Evolutionary conservation across 2,113 vertebrate genomes (phyloP).

Genomic region (Hemicordylus capensis): DNA sequence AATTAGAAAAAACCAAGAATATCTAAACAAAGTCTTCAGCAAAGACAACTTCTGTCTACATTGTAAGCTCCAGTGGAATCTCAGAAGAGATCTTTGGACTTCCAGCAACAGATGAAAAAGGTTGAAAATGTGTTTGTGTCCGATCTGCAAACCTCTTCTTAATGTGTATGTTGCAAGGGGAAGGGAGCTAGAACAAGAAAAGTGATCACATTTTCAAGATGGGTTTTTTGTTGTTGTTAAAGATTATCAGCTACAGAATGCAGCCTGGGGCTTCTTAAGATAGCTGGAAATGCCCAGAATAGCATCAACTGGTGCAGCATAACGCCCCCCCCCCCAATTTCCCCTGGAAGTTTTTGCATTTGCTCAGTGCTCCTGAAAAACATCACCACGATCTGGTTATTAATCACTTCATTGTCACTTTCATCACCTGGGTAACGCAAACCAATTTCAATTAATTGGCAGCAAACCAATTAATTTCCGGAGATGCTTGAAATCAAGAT

Average conservation of each 20-base stretch:
- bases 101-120: not conserved
- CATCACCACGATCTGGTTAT: not conserved
- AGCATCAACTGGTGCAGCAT: not conserved
- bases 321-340: no score
- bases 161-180: no score
- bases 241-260: not conserved
- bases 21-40: not conserved
- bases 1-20: not conserved
- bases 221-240: not conserved
- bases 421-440: not conserved
- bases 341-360: not conserved
- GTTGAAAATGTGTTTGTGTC: not conserved
- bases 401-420: not conserved
- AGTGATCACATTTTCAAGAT: not conserved
- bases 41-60: not conserved
- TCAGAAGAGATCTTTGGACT: conserved; percentile 5
- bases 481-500: not conserved
- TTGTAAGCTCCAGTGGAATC: not conserved
- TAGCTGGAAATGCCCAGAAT: not conserved
- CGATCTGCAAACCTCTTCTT: not conserved
- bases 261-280: not conserved
- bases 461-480: not conserved
- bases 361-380: not conserved
- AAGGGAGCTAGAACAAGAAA: not conserved
- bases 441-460: no score